These are phyloP conservation scores for Anoncus sp. DNA, from an alignment of 2,888 invertebrate species.

Conservation along the genomic window DNA sequence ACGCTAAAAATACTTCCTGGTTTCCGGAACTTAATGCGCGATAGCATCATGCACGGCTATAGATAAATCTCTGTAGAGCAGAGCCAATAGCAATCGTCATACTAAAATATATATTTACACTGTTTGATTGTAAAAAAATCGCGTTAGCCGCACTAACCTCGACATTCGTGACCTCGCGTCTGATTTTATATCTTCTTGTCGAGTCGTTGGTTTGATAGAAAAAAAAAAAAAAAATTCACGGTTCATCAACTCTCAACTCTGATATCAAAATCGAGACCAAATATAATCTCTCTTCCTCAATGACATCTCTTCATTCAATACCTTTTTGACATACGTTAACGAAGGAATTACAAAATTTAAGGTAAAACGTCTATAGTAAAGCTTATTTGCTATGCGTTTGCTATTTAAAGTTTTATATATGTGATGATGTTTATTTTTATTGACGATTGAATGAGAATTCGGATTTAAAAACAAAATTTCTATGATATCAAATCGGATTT, in stretches of 20 bases:
- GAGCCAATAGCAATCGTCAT: background rate
- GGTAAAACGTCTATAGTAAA: background rate
- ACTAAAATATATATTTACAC: background rate
- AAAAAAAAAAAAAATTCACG: background rate
- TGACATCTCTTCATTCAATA: too few species aligned
- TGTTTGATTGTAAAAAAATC: slow-evolving; percentile 16
- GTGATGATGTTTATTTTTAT: too few species aligned
- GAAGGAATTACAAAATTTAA: background rate
- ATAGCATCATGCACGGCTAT: background rate
- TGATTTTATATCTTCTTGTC: slow-evolving; percentile 18
- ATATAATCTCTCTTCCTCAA: background rate
- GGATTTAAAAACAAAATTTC: too few species aligned
- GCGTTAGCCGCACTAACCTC: slow-evolving; percentile 24
- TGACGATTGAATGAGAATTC: too few species aligned
- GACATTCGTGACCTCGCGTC: slow-evolving; percentile 24
- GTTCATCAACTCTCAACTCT: slow-evolving; percentile 26
- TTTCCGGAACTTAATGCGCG: slow-evolving; percentile 45
- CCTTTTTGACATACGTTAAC: too few species aligned
- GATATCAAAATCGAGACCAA: slow-evolving; percentile 19
- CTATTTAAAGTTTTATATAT: too few species aligned
- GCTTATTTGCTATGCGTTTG: too few species aligned
- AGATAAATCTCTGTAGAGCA: slow-evolving; percentile 15
- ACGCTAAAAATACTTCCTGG: slow-evolving; percentile 36
- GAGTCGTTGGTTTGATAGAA: background rate
- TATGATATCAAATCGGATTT: too few species aligned